Conservation (phyloP, 1,140 invertebrate genomes). For the Scaptomyza graminum region DNA sequence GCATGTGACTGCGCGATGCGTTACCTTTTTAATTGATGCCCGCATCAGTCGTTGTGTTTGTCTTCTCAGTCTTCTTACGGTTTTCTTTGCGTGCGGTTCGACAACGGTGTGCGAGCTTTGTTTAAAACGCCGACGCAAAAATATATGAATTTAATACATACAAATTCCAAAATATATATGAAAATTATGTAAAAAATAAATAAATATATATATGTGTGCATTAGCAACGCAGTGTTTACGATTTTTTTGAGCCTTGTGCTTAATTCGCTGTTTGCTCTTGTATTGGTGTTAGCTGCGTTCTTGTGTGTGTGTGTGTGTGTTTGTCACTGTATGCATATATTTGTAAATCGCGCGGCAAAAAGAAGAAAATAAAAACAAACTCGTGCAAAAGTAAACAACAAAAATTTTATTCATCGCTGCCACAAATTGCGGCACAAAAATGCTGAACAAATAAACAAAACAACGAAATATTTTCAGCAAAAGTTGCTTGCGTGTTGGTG, state of each 20-base stretch:
- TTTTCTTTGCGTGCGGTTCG: slow-evolving; percentile 38
- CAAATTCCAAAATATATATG: slow-evolving; percentile 21
- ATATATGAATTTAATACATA: slow-evolving; percentile 17
- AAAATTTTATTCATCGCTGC: slow-evolving; percentile 24
- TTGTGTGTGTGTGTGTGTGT: slow-evolving; percentile 5
- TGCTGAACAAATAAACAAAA: slow-evolving; percentile 49
- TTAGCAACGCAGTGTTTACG: slow-evolving; percentile 27
- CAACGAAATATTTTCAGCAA: slow-evolving; percentile 40
- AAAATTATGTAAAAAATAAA: slow-evolving; percentile 43
- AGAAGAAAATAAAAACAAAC: slow-evolving; percentile 12
- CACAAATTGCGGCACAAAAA: slow-evolving; percentile 49
- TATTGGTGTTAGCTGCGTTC: slow-evolving; percentile 37
- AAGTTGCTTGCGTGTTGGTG: slow-evolving; percentile 19
- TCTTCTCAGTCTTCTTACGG: slow-evolving; percentile 42
- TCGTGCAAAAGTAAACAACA: slow-evolving; percentile 43
- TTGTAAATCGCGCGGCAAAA: slow-evolving; percentile 52
- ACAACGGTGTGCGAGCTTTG: not conserved
- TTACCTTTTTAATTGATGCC: slow-evolving; percentile 4
- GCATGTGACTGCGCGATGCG: not conserved
- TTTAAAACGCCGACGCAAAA: slow-evolving; percentile 31
- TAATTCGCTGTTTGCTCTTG: slow-evolving; percentile 28
- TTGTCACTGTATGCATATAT: slow-evolving; percentile 21
- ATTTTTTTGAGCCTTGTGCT: slow-evolving; percentile 41
- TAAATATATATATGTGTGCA: slow-evolving; percentile 14
- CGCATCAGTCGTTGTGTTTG: slow-evolving; percentile 26